Percentiles rank a stretch among this genome's conserved stretches.
Evolutionary conservation across 2,797 vertebrate genomes (phyloP).

Genomic region (Rachycentron canadum): DNA sequence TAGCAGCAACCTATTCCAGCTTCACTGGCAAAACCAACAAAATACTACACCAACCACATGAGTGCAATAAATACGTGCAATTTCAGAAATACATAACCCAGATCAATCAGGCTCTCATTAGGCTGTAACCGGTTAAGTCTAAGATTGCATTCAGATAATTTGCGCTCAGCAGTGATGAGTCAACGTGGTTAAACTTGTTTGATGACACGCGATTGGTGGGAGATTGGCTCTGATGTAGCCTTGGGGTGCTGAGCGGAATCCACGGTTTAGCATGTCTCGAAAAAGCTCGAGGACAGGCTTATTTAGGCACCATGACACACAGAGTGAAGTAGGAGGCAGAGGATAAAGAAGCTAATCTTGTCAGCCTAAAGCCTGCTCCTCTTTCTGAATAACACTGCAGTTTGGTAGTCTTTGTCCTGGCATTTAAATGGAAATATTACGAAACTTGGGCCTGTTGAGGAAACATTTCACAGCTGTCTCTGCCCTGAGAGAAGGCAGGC

Average conservation of each 20-base stretch:
- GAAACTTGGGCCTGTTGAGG: slow-evolving; percentile 73
- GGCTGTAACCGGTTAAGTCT: slow-evolving; percentile 37
- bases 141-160: slow-evolving; percentile 50
- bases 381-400: slow-evolving; percentile 76
- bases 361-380: slow-evolving; percentile 78
- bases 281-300: slow-evolving; percentile 75
- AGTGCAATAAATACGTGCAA: slow-evolving; percentile 5
- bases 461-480: slow-evolving; percentile 79
- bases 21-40: neutral
- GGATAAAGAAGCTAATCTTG: slow-evolving; percentile 84
- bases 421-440: slow-evolving; percentile 82
- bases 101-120: slow-evolving; percentile 46
- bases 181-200: slow-evolving; percentile 59
- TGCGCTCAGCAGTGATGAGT: slow-evolving; percentile 40
- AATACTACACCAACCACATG: neutral
- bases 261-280: slow-evolving; percentile 71
- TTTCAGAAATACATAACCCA: slow-evolving; percentile 11
- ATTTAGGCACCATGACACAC: slow-evolving; percentile 76
- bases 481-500: slow-evolving; percentile 78
- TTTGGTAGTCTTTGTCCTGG: slow-evolving; percentile 79
- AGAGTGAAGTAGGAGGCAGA: slow-evolving; percentile 78
- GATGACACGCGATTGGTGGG: slow-evolving; percentile 51
- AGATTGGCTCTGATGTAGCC: slow-evolving; percentile 63
- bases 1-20: neutral
- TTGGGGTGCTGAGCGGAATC: slow-evolving; percentile 61